Percentiles rank a stretch among this genome's conserved stretches.
These are phyloP conservation scores for Pteruthius melanotis DNA, from an alignment of 2,113 vertebrate genomes.

Conservation along the genomic window DNA sequence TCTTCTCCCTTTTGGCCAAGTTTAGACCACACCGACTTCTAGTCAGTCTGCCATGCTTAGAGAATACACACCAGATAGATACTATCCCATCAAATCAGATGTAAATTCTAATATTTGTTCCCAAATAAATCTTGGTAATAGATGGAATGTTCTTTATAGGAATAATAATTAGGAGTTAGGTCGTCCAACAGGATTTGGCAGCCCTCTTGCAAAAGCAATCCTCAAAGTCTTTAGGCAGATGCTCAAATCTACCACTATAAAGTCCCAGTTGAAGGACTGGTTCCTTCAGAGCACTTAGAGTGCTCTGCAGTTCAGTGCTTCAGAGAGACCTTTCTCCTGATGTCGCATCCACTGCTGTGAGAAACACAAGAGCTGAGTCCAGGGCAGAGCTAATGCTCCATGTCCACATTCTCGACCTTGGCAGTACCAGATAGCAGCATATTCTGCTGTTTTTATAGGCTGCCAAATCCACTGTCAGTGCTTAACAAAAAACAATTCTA, in stretches of 20 bases:
- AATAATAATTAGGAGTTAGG: not conserved
- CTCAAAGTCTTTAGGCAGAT: not conserved
- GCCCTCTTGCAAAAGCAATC: not conserved
- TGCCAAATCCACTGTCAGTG: not conserved
- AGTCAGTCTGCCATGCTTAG: not conserved
- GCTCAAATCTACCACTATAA: not conserved
- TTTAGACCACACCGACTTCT: not conserved
- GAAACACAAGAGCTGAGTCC: not conserved
- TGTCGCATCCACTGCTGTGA: not conserved
- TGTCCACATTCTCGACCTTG: not conserved
- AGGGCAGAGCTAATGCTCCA: not conserved
- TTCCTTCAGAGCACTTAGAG: not conserved
- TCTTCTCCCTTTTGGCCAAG: not conserved
- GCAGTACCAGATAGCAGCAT: fast-evolving
- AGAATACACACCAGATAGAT: not conserved
- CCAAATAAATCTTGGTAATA: slow-evolving; percentile 15
- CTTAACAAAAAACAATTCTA: not conserved
- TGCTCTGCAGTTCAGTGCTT: not conserved
- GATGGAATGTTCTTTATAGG: not conserved
- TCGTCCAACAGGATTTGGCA: not conserved
- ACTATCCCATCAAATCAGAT: not conserved
- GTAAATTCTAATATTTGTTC: not conserved
- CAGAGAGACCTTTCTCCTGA: not conserved
- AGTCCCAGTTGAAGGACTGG: not conserved
- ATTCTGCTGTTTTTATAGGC: not conserved